Conservation (phyloP, 2,888 invertebrate genomes). For the Rugalucina vietnamica region DNA sequence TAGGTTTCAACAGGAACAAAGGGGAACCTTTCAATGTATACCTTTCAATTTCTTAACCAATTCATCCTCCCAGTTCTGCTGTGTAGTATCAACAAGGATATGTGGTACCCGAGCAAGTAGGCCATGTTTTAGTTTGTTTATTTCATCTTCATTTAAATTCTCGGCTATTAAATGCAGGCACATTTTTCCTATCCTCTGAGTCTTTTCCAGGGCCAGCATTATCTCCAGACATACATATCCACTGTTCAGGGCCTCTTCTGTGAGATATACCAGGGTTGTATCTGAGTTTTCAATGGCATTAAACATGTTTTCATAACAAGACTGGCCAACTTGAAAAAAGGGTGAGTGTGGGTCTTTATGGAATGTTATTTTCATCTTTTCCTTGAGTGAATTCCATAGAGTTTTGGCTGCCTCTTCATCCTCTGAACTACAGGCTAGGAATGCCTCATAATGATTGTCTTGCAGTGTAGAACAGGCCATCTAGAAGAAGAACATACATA, state of each 20-base stretch:
- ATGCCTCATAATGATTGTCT: constrained; percentile 26
- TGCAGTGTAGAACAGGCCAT: neutral
- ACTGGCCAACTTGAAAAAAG: constrained; percentile 1
- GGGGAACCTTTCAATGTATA: neutral
- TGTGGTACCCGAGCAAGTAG: constrained; percentile 11
- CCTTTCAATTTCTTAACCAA: constrained; percentile 1
- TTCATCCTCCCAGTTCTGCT: neutral
- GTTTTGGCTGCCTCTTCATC: neutral
- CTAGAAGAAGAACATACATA: no score
- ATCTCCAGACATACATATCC: constrained; percentile 48
- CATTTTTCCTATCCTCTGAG: constrained; percentile 28
- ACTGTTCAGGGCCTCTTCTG: constrained; percentile 32
- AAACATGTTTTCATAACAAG: neutral
- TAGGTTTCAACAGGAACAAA: neutral
- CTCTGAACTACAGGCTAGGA: neutral
- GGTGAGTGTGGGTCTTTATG: neutral
- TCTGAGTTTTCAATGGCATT: constrained; percentile 7
- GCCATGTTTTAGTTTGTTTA: constrained; percentile 13
- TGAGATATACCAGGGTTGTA: constrained; percentile 33
- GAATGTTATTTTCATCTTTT: neutral
- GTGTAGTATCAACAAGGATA: neutral
- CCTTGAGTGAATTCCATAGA: neutral
- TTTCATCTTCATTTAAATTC: constrained; percentile 9
- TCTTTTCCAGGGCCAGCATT: constrained; percentile 46
- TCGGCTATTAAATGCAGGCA: constrained; percentile 25